Evolutionary conservation across 2,797 vertebrate species (phyloP).

Genomic region (Neopelma chrysocephalum): DNA sequence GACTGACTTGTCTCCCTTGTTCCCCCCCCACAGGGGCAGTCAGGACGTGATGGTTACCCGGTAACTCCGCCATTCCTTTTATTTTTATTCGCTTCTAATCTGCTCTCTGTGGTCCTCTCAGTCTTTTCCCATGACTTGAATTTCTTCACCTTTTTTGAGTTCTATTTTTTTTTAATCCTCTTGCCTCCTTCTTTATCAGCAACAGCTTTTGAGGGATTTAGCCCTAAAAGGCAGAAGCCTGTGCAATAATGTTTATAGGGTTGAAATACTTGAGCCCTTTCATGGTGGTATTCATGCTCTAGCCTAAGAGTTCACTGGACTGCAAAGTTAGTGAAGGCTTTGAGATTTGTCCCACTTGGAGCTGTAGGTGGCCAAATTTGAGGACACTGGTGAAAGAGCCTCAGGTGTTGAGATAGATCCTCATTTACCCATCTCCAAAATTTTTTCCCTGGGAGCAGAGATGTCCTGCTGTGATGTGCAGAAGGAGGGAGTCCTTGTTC

Average conservation of each 20-base stretch:
- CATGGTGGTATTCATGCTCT: background rate
- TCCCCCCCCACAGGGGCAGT: conserved; percentile 92
- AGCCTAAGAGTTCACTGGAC: background rate
- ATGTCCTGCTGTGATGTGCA: background rate
- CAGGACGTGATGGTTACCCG: conserved; percentile 98
- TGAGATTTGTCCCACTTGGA: background rate
- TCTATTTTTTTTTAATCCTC: background rate
- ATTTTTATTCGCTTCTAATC: conserved; percentile 32
- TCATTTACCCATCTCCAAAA: background rate
- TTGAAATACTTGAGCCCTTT: background rate
- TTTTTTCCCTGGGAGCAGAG: background rate
- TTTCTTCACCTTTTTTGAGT: background rate
- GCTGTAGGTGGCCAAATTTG: background rate
- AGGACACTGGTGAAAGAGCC: background rate
- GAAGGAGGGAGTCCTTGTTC: background rate
- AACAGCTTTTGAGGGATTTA: background rate
- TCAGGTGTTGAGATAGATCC: background rate
- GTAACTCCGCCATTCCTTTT: conserved; percentile 81
- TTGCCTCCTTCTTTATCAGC: background rate
- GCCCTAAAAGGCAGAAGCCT: background rate
- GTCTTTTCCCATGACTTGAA: background rate
- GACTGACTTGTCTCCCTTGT: conserved; percentile 68
- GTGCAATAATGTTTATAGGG: background rate
- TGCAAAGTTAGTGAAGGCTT: background rate
- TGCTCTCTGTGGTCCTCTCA: background rate